Evolutionary conservation across 1,140 invertebrate genomes (phyloP).

Genomic region (Frieseomelitta varia): DNA sequence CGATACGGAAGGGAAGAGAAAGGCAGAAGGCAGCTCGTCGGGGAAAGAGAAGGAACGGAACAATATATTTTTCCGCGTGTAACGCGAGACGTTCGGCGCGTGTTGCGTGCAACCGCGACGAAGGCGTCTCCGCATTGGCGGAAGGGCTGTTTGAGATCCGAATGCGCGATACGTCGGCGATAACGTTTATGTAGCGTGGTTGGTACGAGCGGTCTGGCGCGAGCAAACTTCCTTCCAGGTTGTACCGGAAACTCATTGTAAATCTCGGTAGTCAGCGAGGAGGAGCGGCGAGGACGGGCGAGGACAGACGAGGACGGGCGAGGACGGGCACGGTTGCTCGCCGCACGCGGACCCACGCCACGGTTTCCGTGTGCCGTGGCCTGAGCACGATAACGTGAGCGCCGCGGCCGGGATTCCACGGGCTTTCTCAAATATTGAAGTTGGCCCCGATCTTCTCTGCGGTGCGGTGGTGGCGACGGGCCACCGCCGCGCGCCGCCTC

Average conservation of each 20-base stretch:
- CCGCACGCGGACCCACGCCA: constrained; percentile 38
- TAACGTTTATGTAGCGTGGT: constrained; percentile 69
- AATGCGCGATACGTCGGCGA: constrained; percentile 71
- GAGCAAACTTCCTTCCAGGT: constrained; percentile 80
- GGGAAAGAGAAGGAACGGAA: constrained; percentile 13
- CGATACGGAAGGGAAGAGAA: neutral
- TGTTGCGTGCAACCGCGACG: constrained; percentile 49
- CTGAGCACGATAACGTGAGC: constrained; percentile 70
- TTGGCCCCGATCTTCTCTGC: constrained; percentile 71
- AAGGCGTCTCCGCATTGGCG: constrained; percentile 64
- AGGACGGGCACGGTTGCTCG: constrained; percentile 47
- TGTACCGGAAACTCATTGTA: constrained; percentile 80
- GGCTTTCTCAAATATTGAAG: constrained; percentile 78
- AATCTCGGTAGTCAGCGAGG: constrained; percentile 78
- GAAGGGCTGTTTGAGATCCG: constrained; percentile 69
- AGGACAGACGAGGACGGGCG: constrained; percentile 50
- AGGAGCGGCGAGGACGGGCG: constrained; percentile 58
- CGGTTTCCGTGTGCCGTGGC: constrained; percentile 56
- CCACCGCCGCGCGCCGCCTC: neutral
- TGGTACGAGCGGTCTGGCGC: constrained; percentile 68
- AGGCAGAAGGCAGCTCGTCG: no score
- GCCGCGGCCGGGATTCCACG: constrained; percentile 59
- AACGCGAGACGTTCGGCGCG: constrained; percentile 19
- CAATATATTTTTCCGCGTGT: constrained; percentile 45
- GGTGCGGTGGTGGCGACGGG: constrained; percentile 32